Evolutionary conservation across 1,140 invertebrate species (phyloP).

Genomic region (Spodoptera frugiperda): DNA sequence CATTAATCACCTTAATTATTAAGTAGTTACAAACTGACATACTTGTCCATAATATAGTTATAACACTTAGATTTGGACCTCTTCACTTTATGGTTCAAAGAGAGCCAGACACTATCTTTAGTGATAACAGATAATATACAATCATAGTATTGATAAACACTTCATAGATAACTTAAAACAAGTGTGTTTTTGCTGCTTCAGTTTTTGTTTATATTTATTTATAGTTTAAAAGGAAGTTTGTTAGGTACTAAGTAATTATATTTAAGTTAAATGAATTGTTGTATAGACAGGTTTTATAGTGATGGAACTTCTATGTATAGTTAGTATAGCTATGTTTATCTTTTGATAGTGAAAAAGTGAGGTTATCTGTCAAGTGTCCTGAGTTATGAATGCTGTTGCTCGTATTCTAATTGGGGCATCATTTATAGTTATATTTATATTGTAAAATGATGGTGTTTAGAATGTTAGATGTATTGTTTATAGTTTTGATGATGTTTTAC

Average conservation of each 20-base stretch:
- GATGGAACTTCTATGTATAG: neutral
- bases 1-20: neutral
- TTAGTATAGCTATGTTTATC: too few species aligned
- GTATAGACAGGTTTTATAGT: neutral
- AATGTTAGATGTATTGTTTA: too few species aligned
- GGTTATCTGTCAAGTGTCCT: neutral
- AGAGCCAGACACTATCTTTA: conserved; percentile 20
- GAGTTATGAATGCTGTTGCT: neutral
- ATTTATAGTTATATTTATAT: neutral
- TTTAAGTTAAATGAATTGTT: neutral
- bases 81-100: conserved; percentile 6
- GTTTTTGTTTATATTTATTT: neutral
- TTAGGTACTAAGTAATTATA: neutral
- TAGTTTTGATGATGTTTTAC: too few species aligned
- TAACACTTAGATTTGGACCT: neutral
- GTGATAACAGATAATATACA: conserved; percentile 25
- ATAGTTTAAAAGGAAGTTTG: neutral
- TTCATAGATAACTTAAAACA: neutral
- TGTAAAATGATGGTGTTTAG: too few species aligned
- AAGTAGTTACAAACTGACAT: conserved; percentile 1
- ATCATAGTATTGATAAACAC: conserved; percentile 28
- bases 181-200: neutral
- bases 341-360: neutral
- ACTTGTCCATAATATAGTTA: neutral
- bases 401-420: neutral